Evolutionary conservation across 1,140 invertebrate species (phyloP).

Genomic region (Ceratitis capitata): DNA sequence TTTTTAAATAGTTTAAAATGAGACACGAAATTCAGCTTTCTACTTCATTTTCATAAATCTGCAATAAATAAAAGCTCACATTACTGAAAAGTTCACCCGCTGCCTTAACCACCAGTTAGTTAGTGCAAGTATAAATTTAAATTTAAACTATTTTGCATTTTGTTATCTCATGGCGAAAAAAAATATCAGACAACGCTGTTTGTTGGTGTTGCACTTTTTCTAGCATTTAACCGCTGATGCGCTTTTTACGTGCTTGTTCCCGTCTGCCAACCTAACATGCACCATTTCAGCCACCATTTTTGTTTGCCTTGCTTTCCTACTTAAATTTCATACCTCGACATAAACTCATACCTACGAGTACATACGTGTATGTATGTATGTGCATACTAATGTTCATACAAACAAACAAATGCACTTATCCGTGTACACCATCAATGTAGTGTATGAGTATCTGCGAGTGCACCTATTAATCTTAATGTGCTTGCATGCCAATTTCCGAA

Average conservation of each 20-base stretch:
- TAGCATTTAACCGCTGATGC: slow-evolving; percentile 9
- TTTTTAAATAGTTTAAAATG: too few relatives aligned
- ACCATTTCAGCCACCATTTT: not conserved
- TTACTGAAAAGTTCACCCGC: not conserved
- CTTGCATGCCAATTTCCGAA: slow-evolving; percentile 21
- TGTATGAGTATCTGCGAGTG: not conserved
- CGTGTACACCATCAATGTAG: not conserved
- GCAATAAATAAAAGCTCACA: slow-evolving; percentile 13
- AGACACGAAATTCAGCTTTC: too few relatives aligned
- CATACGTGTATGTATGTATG: too few relatives aligned
- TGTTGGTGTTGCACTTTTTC: not conserved
- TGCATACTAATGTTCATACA: too few relatives aligned
- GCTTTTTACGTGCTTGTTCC: not conserved
- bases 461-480: slow-evolving; percentile 34
- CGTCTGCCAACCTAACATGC: not conserved
- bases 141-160: not conserved
- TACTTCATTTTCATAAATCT: not conserved
- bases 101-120: not conserved
- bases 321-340: not conserved
- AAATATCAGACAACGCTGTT: not conserved
- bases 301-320: not conserved
- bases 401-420: not conserved
- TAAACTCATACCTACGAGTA: not conserved
- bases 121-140: not conserved
- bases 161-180: not conserved